Evolutionary conservation across 2,888 invertebrate species (phyloP), one percentile per base, ranked within the genome.

Genomic region (Himalopsyche tibetana): DNA sequence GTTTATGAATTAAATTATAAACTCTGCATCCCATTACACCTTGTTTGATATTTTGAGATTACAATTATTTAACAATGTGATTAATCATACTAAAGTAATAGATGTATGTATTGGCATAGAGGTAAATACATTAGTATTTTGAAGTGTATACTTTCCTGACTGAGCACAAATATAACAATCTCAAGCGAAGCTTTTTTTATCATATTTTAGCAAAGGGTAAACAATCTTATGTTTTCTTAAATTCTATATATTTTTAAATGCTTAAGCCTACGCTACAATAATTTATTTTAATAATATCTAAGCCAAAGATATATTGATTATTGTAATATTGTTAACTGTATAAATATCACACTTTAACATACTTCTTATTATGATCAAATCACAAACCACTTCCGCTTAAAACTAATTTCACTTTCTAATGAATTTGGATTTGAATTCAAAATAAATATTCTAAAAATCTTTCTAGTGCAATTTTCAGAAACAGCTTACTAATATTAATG

Each of bases 261-360:
- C 36, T 74, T 74, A 74, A 74, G 5, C 36, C 74, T 74, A 74
- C 36, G 5, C 74, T 74, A 74, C 36, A 36, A 74, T 74, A 74
- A 74, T 74, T 74, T 36, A 36, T 74, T 74, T 36, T 38, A 38
- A 36, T 36, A 74, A 38, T 74, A 74, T 74, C 74, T 36, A 74
- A 28, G 36, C 9, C 63, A 74, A 74, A 15, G 38, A 36, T 74
- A 36, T 74, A 36, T 74, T 74, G 74, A 74, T 74, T 28, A 74
- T 36, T 74, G 74, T 74, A 74, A 63, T 38, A 36, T 74, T 74
- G 36, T 74, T 74, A 36, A 36, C 19, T 74, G 74, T 12, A 74
- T 74, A 74, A 74, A 74, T 74, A 74, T 74, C 74, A 74, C 74
- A 74, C 74, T 28, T 74, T 74, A 74, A 36, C 28, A 36, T 36